Base-by-base conservation (phyloP, 2,797 vertebrate genomes). In the Danio choprae region DNA sequence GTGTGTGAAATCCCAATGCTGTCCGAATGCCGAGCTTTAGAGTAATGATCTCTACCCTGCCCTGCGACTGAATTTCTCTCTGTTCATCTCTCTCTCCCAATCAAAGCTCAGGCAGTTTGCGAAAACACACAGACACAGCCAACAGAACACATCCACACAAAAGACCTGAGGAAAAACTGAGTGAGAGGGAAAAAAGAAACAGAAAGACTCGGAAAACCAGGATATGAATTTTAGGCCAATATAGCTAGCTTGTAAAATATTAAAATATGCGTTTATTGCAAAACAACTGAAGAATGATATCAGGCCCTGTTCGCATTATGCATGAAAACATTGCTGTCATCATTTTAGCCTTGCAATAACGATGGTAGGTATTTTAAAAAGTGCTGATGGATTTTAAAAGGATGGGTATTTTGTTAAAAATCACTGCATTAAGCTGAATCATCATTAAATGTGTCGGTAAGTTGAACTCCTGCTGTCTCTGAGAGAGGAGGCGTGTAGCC, bases 1-100 rank as follows among this genome's bases (percentile, higher is more conserved):
- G 91, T 91, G 90, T 92, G 91, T 90, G 86, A 90, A 90, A 92
- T 89, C 88, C 87, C 87, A 84, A 86, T 88, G 77, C 86, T 91
- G 88, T 91, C 89, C 88, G 90, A 89, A 91, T 89, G 90, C 90
- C 82, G 46, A 81, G 87, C 87, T 86, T 82, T 43, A 85, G 86
- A 89, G 84, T 90, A 83, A 87, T 87, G 90, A 87, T 91, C 91
- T 90, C 90, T 88, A 89, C 90, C 88, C 89, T 82, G 84, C 83
- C 77, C 71, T 81, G 70, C 79, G 82, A 86, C 89, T 89, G 80
- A 85, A 88, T 77, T 89, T 86, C 73, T 72, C 70, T 46, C 76
- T 83, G 79, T 72, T 62, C 81, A 74, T 85, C 46, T 22, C 72
- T 84, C 80, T 84, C 80, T 84, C 60, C 53, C 67, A 29, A 75